Evolutionary conservation across 2,888 invertebrate species (phyloP).

Genomic region (Dolomedes plantarius): DNA sequence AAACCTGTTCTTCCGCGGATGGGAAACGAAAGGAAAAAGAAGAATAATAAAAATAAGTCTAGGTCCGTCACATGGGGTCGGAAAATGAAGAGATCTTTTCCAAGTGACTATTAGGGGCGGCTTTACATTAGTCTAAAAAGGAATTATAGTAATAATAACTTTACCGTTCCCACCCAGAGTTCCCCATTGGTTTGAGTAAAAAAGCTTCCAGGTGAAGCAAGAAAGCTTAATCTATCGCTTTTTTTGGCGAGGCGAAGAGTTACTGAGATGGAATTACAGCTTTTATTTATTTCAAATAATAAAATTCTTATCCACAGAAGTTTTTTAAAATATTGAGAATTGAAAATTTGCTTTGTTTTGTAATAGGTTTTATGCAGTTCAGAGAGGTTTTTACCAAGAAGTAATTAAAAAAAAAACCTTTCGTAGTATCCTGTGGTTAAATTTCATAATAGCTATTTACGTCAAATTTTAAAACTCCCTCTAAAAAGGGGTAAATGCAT

Average conservation of each 20-base stretch:
- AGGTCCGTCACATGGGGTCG: conserved; percentile 26
- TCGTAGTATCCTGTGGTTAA: too few species aligned
- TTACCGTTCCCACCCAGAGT: conserved; percentile 39
- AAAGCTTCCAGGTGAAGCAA: conserved; percentile 30
- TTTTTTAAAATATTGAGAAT: too few species aligned
- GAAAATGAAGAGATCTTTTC: conserved; percentile 66
- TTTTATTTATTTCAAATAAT: too few species aligned
- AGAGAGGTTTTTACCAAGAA: too few species aligned
- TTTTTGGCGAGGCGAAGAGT: not conserved
- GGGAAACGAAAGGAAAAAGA: not conserved
- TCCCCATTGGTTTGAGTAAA: conserved; percentile 43
- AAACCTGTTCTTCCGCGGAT: not conserved
- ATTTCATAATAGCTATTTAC: too few species aligned
- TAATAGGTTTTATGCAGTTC: too few species aligned
- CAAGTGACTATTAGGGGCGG: conserved; percentile 66
- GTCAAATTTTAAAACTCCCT: too few species aligned
- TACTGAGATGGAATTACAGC: too few species aligned
- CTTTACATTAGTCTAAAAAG: conserved; percentile 63
- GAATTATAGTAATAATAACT: conserved; percentile 68
- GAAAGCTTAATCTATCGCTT: conserved; percentile 33
- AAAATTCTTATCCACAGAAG: too few species aligned
- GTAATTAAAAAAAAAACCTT: too few species aligned
- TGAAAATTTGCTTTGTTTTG: too few species aligned
- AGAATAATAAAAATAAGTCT: conserved; percentile 10
- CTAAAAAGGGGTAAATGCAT: too few species aligned